Evolutionary conservation across 1,140 invertebrate genomes (phyloP).

Genomic region (Philaenus spumarius): DNA sequence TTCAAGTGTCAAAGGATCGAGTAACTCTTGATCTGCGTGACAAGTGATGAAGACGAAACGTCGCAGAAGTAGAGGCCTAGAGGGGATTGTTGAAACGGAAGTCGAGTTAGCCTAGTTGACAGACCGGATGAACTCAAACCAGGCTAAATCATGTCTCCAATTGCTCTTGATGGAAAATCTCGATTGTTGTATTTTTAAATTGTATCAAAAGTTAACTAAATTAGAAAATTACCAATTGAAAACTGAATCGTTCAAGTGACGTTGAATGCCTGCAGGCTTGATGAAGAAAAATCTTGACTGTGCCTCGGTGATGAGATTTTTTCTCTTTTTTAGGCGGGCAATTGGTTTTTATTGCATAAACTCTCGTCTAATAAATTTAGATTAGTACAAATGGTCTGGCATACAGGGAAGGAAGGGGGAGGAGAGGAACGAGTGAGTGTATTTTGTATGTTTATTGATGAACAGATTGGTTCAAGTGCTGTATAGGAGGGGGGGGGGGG

Average conservation of each 20-base stretch:
- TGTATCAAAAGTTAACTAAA: slow-evolving; percentile 19
- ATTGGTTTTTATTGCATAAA: slow-evolving; percentile 33
- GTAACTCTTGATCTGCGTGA: no score
- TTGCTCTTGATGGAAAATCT: slow-evolving; percentile 19
- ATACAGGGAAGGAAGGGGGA: background rate
- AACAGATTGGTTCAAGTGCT: slow-evolving; percentile 23
- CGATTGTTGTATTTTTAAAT: slow-evolving; percentile 6
- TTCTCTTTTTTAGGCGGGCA: slow-evolving; percentile 16
- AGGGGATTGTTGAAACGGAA: background rate
- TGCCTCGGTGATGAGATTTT: background rate
- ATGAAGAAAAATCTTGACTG: slow-evolving; percentile 17
- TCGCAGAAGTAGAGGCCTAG: background rate
- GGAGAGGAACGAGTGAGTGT: background rate
- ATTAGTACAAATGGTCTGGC: slow-evolving; percentile 30
- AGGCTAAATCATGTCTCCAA: slow-evolving; percentile 9
- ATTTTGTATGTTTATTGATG: slow-evolving; percentile 27
- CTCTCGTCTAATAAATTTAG: slow-evolving; percentile 30
- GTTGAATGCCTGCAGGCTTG: slow-evolving; percentile 20
- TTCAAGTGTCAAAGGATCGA: no score
- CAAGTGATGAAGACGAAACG: background rate
- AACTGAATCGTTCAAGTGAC: slow-evolving; percentile 16
- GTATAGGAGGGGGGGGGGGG: background rate
- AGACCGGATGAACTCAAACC: no score
- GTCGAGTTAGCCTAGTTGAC: no score
- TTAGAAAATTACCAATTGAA: slow-evolving; percentile 32